These are phyloP conservation scores for Muschampia plurimacula DNA, from an alignment of 2,888 invertebrate genomes.

Conservation along the genomic window DNA sequence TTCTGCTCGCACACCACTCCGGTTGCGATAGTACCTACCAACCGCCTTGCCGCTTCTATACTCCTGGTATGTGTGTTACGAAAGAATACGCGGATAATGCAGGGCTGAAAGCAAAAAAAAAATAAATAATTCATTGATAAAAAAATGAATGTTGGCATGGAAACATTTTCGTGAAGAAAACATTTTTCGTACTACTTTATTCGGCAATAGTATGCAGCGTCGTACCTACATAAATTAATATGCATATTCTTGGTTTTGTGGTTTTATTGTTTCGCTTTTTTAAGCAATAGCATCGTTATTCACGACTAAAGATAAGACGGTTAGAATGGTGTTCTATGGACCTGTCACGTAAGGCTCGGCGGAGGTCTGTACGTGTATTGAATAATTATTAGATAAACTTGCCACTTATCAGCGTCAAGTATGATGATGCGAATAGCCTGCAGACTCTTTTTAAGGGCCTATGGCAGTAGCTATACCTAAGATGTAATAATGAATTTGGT, in stretches of 20 bases:
- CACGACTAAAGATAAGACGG: background rate
- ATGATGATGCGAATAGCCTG: too few species aligned
- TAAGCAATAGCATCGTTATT: constrained; percentile 6
- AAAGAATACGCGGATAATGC: constrained; percentile 78
- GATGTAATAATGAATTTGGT: too few species aligned
- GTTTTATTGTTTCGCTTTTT: constrained; percentile 8
- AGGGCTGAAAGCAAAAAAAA: constrained; percentile 50
- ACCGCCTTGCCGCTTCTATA: constrained; percentile 59
- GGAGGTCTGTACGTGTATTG: constrained; percentile 75
- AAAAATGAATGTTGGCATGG: background rate
- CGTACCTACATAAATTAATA: too few species aligned
- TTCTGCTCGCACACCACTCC: constrained; percentile 65
- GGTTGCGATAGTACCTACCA: constrained; percentile 53
- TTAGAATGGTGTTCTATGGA: constrained; percentile 25
- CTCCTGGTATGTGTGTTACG: constrained; percentile 81
- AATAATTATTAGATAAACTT: constrained; percentile 53
- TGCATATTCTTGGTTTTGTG: background rate
- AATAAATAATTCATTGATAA: constrained; percentile 17
- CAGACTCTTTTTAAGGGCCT: too few species aligned
- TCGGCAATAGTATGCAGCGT: background rate
- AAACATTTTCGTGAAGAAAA: constrained; percentile 8
- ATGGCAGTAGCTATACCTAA: too few species aligned
- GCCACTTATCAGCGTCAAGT: too few species aligned
- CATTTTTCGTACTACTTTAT: background rate
- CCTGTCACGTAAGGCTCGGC: constrained; percentile 64